Evolutionary conservation across 2,888 invertebrate species (phyloP).

Genomic region (Macrosiphum euphorbiae): DNA sequence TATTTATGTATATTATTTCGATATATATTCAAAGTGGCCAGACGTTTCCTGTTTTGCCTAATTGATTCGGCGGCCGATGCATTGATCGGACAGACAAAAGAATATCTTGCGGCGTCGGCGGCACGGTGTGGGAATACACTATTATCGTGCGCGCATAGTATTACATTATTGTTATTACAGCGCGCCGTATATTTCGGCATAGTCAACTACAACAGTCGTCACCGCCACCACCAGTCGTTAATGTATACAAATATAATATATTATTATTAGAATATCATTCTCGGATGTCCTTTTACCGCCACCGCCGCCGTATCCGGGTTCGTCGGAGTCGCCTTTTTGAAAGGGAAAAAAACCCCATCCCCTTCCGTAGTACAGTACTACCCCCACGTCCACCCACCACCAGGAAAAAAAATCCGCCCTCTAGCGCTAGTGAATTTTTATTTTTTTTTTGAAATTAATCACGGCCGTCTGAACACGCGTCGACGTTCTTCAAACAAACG

Average conservation of each 20-base stretch:
- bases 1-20: slow-evolving; percentile 62
- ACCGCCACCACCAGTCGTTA: neutral
- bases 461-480: slow-evolving; percentile 44
- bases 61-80: slow-evolving; percentile 60
- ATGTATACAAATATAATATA: neutral
- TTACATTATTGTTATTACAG: neutral
- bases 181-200: neutral
- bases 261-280: neutral
- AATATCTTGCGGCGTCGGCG: slow-evolving; percentile 47
- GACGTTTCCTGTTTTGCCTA: slow-evolving; percentile 65
- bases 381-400: neutral
- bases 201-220: no score
- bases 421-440: neutral
- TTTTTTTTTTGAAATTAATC: slow-evolving; percentile 32
- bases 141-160: slow-evolving; percentile 27
- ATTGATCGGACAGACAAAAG: slow-evolving; percentile 55
- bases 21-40: slow-evolving; percentile 58
- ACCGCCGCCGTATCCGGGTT: neutral
- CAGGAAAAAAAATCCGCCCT: neutral
- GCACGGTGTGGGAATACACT: slow-evolving; percentile 51
- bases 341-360: neutral
- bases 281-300: neutral
- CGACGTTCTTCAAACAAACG: slow-evolving; percentile 6
- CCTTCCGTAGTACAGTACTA: neutral
- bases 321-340: neutral